Evolutionary conservation across 2,797 vertebrate genomes (phyloP).

Genomic region (Miichthys miiuy): DNA sequence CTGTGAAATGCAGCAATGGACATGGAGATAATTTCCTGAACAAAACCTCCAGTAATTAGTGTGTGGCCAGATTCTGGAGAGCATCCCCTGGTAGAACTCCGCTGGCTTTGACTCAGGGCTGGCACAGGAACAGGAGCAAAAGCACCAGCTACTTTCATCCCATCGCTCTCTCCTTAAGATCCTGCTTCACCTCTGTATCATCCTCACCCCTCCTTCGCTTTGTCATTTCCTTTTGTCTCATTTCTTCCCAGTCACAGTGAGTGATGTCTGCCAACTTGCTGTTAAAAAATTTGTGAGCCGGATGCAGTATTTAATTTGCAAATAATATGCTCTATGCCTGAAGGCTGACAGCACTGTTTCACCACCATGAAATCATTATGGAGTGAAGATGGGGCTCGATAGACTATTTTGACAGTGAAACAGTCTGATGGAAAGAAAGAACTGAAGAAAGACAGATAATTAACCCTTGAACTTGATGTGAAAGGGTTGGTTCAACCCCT

Average conservation of each 20-base stretch:
- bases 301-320: slow-evolving; percentile 52
- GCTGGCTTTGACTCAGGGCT: slow-evolving; percentile 51
- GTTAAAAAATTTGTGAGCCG: slow-evolving; percentile 42
- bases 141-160: slow-evolving; percentile 55
- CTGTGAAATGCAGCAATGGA: slow-evolving; percentile 82
- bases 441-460: background rate
- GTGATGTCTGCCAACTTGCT: slow-evolving; percentile 54
- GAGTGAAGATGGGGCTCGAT: slow-evolving; percentile 24
- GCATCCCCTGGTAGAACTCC: slow-evolving; percentile 68
- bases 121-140: slow-evolving; percentile 51
- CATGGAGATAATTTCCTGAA: slow-evolving; percentile 84
- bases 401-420: slow-evolving; percentile 17
- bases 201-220: slow-evolving; percentile 26
- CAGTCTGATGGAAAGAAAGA: background rate
- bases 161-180: slow-evolving; percentile 52
- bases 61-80: slow-evolving; percentile 76
- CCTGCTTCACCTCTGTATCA: slow-evolving; percentile 43
- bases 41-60: slow-evolving; percentile 84
- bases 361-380: slow-evolving; percentile 16
- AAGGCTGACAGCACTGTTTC: slow-evolving; percentile 32
- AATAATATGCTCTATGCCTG: slow-evolving; percentile 39
- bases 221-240: slow-evolving; percentile 57
- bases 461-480: background rate
- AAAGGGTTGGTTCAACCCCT: background rate
- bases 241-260: slow-evolving; percentile 46